Evolutionary conservation across 1,140 invertebrate species (phyloP), one percentile per base, ranked within the genome.

Genomic region (Macrobrachium rosenbergii): DNA sequence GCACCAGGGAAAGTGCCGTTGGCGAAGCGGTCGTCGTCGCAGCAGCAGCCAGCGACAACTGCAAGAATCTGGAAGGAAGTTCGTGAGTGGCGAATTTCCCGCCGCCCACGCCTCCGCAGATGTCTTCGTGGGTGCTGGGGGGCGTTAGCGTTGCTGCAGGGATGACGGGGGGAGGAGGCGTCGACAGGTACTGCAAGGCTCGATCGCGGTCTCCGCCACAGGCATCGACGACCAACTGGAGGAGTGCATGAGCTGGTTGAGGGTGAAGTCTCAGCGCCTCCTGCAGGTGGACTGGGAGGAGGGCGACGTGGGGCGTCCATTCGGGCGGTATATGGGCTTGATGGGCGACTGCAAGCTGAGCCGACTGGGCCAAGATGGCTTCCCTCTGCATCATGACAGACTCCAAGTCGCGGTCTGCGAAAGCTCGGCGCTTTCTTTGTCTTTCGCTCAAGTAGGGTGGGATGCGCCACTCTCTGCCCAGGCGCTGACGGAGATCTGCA

Each of bases 351-450:
- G 73, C 52, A 17, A 88, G 79, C 7, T 75, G 79, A 60, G 88
- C 75, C 62, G 73, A 52, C 59, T 82, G 85, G 23, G 81, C 72
- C 37, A 87, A 59, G 23, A 73, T 37, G 64, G 86, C 77, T 87
- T 92, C 92, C n/a, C 91, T 81, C 85, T 92, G 90, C 60, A 91
- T 87, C 90, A 92, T 91, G 43, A 92, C 91, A n/a, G 90, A 83
- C 88, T 93, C 92, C 72, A 93, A 90, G 88, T 93, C 92, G 67
- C 91, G 92, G 88, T 93, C 92, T 16, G 92, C 92, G 83, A 93
- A 93, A 77, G 92, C 92, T 19, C 92, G 90, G 63, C 92, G 89
- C 88, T 93, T 93, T 16, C 92, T 88, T 89, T 93, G 92, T 5
- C 92, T 90, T 72, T 92, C 92, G 81, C 91, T 91, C 60, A 92